Conservation (phyloP, 2,797 vertebrate species). For the Clangula hyemalis region DNA sequence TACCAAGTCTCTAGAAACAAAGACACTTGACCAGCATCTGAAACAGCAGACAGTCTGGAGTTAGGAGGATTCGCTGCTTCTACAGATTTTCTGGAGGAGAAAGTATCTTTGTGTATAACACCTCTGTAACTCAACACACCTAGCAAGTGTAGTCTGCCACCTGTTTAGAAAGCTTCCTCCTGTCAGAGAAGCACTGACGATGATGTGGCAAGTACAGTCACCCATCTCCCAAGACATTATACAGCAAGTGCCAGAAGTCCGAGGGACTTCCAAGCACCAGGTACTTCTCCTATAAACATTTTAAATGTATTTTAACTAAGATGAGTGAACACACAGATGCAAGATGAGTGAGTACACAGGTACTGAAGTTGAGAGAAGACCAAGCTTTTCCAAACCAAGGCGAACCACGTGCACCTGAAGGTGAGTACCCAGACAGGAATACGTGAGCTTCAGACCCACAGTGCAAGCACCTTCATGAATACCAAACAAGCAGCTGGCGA, state of each 20-base stretch:
- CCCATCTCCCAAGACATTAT: accelerated
- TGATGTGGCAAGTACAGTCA: background rate
- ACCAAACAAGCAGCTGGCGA: background rate
- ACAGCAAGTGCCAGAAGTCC: background rate
- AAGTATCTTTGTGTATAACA: slow-evolving; percentile 2
- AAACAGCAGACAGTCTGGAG: slow-evolving; percentile 9
- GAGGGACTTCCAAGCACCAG: background rate
- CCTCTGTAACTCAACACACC: slow-evolving; percentile 17
- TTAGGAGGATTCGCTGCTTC: background rate
- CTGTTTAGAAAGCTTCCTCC: background rate
- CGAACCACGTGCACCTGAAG: background rate
- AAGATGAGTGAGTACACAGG: background rate
- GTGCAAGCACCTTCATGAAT: background rate
- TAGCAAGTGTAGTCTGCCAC: background rate
- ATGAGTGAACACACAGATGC: background rate
- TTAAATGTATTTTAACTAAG: background rate
- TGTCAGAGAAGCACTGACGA: background rate
- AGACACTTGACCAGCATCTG: slow-evolving; percentile 38
- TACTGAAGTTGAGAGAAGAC: background rate
- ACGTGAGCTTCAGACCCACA: accelerated
- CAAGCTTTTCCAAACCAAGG: background rate
- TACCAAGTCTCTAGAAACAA: slow-evolving; percentile 54
- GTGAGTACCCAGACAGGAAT: background rate
- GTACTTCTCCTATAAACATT: background rate
- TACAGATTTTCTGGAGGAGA: slow-evolving; percentile 42